phyloP scores from a whole-genome alignment of 2,113 vertebrate species.

The Chaenocephalus aceratus region DNA sequence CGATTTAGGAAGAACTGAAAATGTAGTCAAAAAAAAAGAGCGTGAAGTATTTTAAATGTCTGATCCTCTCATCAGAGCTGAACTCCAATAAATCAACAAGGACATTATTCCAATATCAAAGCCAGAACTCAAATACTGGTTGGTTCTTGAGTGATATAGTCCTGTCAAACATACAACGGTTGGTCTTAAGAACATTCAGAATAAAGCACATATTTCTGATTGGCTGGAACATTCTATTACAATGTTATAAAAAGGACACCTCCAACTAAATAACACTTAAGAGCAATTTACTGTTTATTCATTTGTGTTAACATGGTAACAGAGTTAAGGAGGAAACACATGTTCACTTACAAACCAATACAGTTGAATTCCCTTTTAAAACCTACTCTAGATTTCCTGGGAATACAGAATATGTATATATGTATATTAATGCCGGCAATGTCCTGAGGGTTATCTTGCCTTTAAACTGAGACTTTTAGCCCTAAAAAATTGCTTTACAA shows the following conservation, averaged over 20 bases:
- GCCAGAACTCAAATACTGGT: background rate
- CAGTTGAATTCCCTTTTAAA: background rate
- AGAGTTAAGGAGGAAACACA: background rate
- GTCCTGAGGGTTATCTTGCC: too few species aligned
- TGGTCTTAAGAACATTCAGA: background rate
- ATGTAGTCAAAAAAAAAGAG: conserved; percentile 4
- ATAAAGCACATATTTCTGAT: background rate
- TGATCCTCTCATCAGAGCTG: background rate
- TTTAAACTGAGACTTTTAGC: background rate
- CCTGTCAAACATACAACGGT: background rate
- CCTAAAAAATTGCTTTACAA: background rate
- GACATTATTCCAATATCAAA: background rate
- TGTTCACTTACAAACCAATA: background rate
- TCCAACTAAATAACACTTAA: background rate
- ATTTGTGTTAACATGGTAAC: conserved; percentile 1
- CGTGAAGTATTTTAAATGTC: too few species aligned
- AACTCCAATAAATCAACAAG: background rate
- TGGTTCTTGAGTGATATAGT: background rate
- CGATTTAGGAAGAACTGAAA: conserved; percentile 20
- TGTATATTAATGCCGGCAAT: background rate
- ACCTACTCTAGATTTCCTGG: background rate
- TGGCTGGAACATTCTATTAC: background rate
- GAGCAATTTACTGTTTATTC: background rate
- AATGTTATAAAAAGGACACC: background rate
- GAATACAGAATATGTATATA: too few species aligned